Evolutionary conservation across 2,888 invertebrate genomes (phyloP), one percentile per base, ranked within the genome.

Genomic region (Drosophila nigricruria): DNA sequence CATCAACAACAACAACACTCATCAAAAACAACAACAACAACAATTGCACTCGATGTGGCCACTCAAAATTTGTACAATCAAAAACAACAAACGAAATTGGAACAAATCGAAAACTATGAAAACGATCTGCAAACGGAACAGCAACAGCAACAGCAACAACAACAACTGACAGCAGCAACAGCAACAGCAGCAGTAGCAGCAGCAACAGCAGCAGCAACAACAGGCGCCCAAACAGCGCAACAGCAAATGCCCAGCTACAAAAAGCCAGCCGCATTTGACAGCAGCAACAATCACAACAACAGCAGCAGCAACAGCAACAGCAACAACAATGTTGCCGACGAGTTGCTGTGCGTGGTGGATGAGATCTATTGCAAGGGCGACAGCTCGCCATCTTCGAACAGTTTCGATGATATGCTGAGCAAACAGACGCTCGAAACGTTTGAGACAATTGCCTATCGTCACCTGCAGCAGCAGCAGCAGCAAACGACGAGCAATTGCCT

Each of bases 101-200:
- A 91, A 79, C 84, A 90, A 91, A 91, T 91, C 66, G 91, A 91
- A 91, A 91, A 91, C 75, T 91, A 84, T 81, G 92, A 92, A 92
- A 91, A 92, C 54, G 89, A 83, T 60, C 61, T 86, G 32, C 74
- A 82, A 89, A 82, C 88, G 85, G 85, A 90, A 82, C 76, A 77
- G 61, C 82, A 82, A n/a, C 78, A 71, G 3, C 78, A 59, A 42
- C 72, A 73, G 30, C 76, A 72, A 30, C 27, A 27, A 16, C 78
- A 70, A 6, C 79, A 58, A 3, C 30, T 18, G 18, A 40, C 73
- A 73, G 27, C 77, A 73, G 32, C 72, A 47, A 25, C 74, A 71
- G 57, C 81, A 82, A 12, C 77, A 71, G 47, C 72, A 73, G 20
- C 76, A 71, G 32, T 74, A 50, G 25, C 73, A 71, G 59, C 73